Conservation (phyloP, 2,113 vertebrate species). For the Alouatta palliata region DNA sequence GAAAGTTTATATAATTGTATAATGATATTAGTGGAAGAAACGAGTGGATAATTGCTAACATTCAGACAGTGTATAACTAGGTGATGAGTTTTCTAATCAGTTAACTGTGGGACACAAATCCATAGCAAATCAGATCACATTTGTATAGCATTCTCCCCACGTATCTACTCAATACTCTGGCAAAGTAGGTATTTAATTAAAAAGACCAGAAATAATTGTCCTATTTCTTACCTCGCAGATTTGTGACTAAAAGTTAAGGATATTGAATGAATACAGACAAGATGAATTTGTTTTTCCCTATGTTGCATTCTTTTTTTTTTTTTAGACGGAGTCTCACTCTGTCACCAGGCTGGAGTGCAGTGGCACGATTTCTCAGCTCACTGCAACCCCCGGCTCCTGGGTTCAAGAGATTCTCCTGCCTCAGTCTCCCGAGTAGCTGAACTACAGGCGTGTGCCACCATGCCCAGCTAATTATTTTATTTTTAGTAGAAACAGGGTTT, state of each 20-base stretch:
- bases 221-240: neutral
- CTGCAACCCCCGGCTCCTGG: too few species aligned
- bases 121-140: neutral
- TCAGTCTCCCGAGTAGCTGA: too few species aligned
- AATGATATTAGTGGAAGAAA: neutral
- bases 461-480: too few species aligned
- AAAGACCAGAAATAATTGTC: neutral
- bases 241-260: neutral
- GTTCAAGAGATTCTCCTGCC: too few species aligned
- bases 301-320: neutral
- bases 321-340: too few species aligned
- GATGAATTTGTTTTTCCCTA: neutral
- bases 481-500: too few species aligned
- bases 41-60: neutral
- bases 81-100: neutral
- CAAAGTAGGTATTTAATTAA: constrained; percentile 18
- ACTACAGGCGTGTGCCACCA: too few species aligned
- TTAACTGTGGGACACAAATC: neutral
- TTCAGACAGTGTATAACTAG: neutral
- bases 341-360: too few species aligned
- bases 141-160: neutral
- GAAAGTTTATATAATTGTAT: neutral
- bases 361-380: too few species aligned
- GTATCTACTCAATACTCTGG: neutral
- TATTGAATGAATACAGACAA: neutral